Evolutionary conservation across 1,140 invertebrate species (phyloP).

Genomic region (Drosophila elegans): DNA sequence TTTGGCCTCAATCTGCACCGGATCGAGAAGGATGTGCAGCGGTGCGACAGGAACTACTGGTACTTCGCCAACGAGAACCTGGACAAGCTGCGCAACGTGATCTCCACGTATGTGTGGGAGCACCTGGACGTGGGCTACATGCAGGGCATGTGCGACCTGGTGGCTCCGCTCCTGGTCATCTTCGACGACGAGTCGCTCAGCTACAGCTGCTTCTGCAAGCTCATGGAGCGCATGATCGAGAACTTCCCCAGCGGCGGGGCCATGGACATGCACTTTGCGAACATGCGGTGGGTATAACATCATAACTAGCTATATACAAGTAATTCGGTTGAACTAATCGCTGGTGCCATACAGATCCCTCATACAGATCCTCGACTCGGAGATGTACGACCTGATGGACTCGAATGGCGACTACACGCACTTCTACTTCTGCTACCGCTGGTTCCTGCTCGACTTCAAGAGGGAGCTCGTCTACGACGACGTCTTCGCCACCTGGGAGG

Average conservation of each 20-base stretch:
- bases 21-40: constrained; percentile 98
- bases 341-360: constrained; percentile 86
- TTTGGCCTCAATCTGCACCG: constrained; percentile 96
- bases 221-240: constrained; percentile 95
- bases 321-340: background rate
- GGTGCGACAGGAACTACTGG: constrained; percentile 96
- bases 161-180: constrained; percentile 95
- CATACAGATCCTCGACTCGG: constrained; percentile 95
- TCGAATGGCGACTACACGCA: constrained; percentile 97
- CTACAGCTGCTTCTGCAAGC: constrained; percentile 95
- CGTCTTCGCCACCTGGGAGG: constrained; percentile 97
- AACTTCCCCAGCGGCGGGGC: constrained; percentile 97
- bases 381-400: constrained; percentile 97
- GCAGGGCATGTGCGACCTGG: constrained; percentile 98
- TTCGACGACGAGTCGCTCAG: constrained; percentile 96
- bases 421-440: constrained; percentile 98
- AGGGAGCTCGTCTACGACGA: constrained; percentile 96
- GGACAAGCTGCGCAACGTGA: constrained; percentile 97
- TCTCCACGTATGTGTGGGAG: constrained; percentile 99
- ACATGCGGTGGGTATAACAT: constrained; percentile 90
- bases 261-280: constrained; percentile 98
- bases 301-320: too few relatives aligned
- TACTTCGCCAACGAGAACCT: constrained; percentile 96
- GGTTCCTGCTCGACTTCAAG: constrained; percentile 92
- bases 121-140: constrained; percentile 95